Conservation (phyloP, 2,797 vertebrate species). For the Microcaecilia unicolor region DNA sequence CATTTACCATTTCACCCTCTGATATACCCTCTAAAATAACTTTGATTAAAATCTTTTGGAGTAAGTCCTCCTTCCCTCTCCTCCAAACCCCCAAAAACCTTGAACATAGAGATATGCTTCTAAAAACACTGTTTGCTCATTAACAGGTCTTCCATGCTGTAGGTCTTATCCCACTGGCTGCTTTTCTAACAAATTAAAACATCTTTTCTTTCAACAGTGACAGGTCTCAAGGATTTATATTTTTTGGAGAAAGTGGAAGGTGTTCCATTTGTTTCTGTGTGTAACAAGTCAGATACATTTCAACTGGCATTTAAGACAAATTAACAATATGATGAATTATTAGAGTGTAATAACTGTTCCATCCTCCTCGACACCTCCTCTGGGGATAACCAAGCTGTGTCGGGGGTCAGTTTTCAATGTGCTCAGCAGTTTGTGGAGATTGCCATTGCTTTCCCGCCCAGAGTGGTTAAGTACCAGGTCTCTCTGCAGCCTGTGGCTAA, state of each 20-base stretch:
- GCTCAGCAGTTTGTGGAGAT: constrained; percentile 86
- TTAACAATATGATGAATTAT: constrained; percentile 16
- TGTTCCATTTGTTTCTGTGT: constrained; percentile 12
- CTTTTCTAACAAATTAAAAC: no score
- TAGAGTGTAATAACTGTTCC: constrained; percentile 94
- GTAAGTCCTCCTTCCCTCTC: no score
- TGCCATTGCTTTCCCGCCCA: constrained; percentile 79
- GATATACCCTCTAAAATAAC: no score
- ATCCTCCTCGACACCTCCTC: constrained; percentile 91
- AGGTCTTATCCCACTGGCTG: no score
- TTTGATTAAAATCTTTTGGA: no score
- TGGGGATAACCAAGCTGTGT: constrained; percentile 83
- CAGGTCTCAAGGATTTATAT: no score
- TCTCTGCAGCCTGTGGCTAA: constrained; percentile 77
- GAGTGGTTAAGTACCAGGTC: constrained; percentile 74
- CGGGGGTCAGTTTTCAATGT: constrained; percentile 86
- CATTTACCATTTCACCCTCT: no score
- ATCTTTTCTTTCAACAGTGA: no score
- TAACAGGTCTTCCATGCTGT: no score
- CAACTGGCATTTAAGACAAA: constrained; percentile 35
- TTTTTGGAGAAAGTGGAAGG: constrained; percentile 13
- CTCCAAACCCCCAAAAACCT: no score
- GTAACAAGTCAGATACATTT: constrained; percentile 7
- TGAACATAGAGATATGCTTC: no score
- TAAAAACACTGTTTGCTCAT: no score